A percentile compares a stretch with the other conserved stretches of the same genome.
Evolutionary conservation across 2,888 invertebrate genomes (phyloP).

Genomic region (Campoplex nolae): DNA sequence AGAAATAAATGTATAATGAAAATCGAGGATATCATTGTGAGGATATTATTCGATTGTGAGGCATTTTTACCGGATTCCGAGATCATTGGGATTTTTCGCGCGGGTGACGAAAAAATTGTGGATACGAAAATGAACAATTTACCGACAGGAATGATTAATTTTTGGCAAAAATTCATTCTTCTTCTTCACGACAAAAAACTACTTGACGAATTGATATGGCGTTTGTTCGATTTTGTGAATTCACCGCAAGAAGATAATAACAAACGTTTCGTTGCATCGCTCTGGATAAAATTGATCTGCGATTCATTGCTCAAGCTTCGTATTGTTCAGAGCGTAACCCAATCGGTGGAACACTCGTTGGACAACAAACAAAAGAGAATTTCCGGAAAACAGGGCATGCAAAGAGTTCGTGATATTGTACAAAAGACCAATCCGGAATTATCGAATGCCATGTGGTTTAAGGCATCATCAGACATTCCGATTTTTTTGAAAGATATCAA

Average conservation of each 20-base stretch:
- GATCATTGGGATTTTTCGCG: slow-evolving; percentile 74
- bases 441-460: slow-evolving; percentile 73
- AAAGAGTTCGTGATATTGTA: slow-evolving; percentile 73
- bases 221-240: slow-evolving; percentile 84
- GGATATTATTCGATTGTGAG: slow-evolving; percentile 77
- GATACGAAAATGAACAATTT: slow-evolving; percentile 68
- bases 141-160: slow-evolving; percentile 78
- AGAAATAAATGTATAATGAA: slow-evolving; percentile 71
- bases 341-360: slow-evolving; percentile 74
- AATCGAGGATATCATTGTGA: slow-evolving; percentile 76
- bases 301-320: slow-evolving; percentile 84
- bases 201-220: slow-evolving; percentile 85
- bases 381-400: slow-evolving; percentile 66
- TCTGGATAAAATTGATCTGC: slow-evolving; percentile 86
- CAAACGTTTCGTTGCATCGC: slow-evolving; percentile 84
- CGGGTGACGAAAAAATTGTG: slow-evolving; percentile 43
- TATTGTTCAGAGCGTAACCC: slow-evolving; percentile 75
- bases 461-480: slow-evolving; percentile 72
- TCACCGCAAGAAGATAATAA: slow-evolving; percentile 77
- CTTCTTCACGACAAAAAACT: slow-evolving; percentile 86
- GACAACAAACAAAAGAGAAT: slow-evolving; percentile 70
- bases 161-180: slow-evolving; percentile 86
- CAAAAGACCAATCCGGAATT: slow-evolving; percentile 74
- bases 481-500: slow-evolving; percentile 73
- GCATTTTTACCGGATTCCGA: slow-evolving; percentile 80